Evolutionary conservation across 2,797 vertebrate genomes (phyloP), one percentile per base, ranked within the genome.

Genomic region (Danio kyathit): DNA sequence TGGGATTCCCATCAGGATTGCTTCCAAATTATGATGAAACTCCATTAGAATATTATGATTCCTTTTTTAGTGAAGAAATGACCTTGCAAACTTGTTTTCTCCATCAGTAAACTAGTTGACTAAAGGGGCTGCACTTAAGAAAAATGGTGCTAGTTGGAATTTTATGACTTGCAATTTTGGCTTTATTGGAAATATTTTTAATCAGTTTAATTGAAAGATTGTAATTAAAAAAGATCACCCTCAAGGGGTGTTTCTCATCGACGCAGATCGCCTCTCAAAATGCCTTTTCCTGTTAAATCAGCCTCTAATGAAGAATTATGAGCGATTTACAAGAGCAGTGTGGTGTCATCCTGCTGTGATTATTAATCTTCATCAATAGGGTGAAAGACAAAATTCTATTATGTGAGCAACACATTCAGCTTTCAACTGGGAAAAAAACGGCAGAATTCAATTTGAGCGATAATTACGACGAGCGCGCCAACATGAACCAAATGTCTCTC

Each of bases 401-500:
- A 80, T 49, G 70, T 56, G 7, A 61, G 38, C 8, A 67, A 60
- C 11, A 11, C 54, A 65, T 79, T 79, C 65, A 76, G 65, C 46
- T 67, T 65, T 44, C 41, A 40, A 38, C 72, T 73, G 51, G 41
- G 19, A 51, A 29, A 51, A 29, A 75, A 72, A 81, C 69, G 79
- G 76, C 61, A 21, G 54, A 73, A 79, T 79, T 77, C 76, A 49
- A 44, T 76, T 85, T 76, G 61, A 74, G 7, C 40, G 67, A 69
- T 82, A 80, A 87, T 82, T 82, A 79, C 63, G 70, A 83, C 64
- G 74, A 60, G 40, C 71, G 19, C 48, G n/a, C 52, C 56, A 80
- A 76, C 59, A 52, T 66, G 19, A 78, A 66, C 1, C 21, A 46
- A 16, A 61, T 38, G 60, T 48, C 17, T 49, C 82, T 48, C 56